These are phyloP conservation scores for Dusona sp. DNA, from an alignment of 2,888 invertebrate species.

Conservation along the genomic window DNA sequence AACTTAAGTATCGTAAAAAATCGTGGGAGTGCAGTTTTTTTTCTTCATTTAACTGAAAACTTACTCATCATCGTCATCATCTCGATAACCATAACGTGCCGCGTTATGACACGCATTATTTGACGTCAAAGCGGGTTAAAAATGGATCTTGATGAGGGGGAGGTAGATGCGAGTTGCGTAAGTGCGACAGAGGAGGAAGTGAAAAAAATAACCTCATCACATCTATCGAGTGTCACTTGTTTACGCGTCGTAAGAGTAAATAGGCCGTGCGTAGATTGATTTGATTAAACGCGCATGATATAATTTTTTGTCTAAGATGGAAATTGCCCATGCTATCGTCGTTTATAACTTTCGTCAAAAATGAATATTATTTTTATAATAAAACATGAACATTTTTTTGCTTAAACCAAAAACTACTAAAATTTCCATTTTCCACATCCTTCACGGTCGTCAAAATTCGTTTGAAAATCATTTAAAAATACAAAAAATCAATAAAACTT, in stretches of 20 bases:
- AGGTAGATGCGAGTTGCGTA: conserved; percentile 39
- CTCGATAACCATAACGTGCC: conserved; percentile 21
- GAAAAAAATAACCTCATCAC: conserved; percentile 28
- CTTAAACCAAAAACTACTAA: neutral
- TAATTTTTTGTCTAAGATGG: conserved; percentile 47
- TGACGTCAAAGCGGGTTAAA: conserved; percentile 70
- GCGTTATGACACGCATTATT: conserved; percentile 60
- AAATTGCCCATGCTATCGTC: neutral
- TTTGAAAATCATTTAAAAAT: neutral
- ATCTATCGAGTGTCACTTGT: conserved; percentile 38
- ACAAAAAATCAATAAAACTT: neutral
- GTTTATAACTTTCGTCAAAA: neutral
- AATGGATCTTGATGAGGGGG: conserved; percentile 63
- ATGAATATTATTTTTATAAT: neutral
- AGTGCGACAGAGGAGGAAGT: conserved; percentile 17
- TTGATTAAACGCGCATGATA: conserved; percentile 50
- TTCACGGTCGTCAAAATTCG: neutral
- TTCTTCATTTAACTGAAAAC: neutral
- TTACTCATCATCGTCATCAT: neutral
- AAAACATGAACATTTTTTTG: neutral
- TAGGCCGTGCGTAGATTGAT: conserved; percentile 55
- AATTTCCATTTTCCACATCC: neutral
- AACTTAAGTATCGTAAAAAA: neutral
- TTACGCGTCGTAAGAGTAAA: conserved; percentile 53
- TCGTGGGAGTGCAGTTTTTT: conserved; percentile 1